Conservation (phyloP, 2,113 vertebrate genomes). For the Ciconia maguari region DNA sequence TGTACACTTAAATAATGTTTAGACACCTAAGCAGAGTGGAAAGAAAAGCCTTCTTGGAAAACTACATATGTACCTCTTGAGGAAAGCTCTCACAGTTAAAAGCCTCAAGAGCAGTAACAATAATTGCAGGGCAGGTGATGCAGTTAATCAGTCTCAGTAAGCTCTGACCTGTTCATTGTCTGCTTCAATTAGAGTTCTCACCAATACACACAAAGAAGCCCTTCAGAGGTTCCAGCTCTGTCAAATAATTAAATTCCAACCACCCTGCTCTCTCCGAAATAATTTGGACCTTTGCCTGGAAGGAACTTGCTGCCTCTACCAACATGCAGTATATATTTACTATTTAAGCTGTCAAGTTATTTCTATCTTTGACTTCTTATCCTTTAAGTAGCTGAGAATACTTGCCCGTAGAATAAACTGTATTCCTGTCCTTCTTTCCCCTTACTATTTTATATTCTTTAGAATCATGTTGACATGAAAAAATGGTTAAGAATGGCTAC, state of each 20-base stretch:
- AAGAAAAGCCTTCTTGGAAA: not conserved
- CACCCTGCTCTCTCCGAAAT: not conserved
- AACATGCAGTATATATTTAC: not conserved
- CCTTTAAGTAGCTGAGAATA: not conserved
- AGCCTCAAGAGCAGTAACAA: not conserved
- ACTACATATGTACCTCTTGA: not conserved
- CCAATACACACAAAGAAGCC: not conserved
- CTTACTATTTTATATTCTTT: not conserved
- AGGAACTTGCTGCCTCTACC: not conserved
- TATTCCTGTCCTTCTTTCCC: accelerated
- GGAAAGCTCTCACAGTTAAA: not conserved
- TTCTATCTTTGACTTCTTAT: not conserved
- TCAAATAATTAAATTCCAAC: not conserved
- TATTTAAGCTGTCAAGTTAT: not conserved
- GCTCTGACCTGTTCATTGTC: not conserved
- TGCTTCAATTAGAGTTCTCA: not conserved
- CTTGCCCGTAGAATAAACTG: not conserved
- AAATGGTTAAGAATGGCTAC: not conserved
- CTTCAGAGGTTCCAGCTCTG: not conserved
- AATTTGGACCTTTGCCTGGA: not conserved
- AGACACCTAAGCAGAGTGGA: not conserved
- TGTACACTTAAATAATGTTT: not conserved
- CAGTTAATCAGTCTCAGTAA: not conserved
- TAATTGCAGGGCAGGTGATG: not conserved
- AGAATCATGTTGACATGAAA: not conserved